These are phyloP conservation scores for Clarias batrachus DNA, from an alignment of 2,113 vertebrate genomes.

Conservation along the genomic window DNA sequence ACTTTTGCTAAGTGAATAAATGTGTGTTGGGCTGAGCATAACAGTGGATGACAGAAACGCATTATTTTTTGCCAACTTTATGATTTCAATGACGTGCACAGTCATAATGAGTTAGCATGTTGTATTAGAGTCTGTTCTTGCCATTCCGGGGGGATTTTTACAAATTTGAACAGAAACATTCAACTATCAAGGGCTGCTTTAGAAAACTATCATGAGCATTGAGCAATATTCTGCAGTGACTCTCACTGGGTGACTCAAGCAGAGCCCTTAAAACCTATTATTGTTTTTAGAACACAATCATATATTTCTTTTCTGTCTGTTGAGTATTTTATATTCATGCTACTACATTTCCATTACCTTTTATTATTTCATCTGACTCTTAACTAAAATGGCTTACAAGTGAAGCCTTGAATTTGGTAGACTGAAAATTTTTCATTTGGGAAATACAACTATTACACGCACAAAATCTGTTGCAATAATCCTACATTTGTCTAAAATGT, in stretches of 20 bases:
- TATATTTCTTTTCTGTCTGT: not conserved
- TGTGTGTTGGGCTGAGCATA: not conserved
- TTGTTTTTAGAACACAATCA: slow-evolving; percentile 20
- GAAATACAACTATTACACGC: not conserved
- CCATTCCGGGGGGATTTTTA: not conserved
- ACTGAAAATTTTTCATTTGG: no score
- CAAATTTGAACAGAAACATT: not conserved
- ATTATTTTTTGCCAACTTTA: not conserved
- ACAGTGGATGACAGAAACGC: not conserved
- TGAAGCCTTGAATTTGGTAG: no score
- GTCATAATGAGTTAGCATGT: not conserved
- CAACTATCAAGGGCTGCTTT: not conserved
- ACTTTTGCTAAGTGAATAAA: not conserved
- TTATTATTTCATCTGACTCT: not conserved
- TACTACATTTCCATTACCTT: not conserved
- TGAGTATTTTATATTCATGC: not conserved
- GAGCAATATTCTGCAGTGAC: not conserved
- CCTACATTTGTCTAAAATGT: not conserved
- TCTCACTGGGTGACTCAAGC: not conserved
- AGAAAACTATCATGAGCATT: not conserved
- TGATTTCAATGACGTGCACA: not conserved
- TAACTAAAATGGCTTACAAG: no score
- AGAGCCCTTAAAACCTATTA: not conserved
- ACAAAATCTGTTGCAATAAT: not conserved
- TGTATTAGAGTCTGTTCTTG: not conserved